Conservation (phyloP, 2,113 vertebrate species). For the Serinus canaria region DNA sequence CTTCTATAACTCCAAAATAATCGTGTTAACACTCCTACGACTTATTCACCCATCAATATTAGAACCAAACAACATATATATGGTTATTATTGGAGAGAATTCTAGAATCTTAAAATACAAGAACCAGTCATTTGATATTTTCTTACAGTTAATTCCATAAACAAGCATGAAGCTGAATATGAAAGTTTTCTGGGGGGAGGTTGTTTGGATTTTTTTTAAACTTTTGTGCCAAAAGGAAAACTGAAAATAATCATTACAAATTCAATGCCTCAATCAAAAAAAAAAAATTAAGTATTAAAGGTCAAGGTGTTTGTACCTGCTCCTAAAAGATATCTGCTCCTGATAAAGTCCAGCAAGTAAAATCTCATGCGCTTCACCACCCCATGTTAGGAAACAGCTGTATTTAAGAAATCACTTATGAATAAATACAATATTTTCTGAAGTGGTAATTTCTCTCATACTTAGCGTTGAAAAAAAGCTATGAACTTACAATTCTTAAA, state of each 20-base stretch:
- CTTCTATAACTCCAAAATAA: not conserved
- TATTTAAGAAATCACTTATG: not conserved
- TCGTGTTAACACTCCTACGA: not conserved
- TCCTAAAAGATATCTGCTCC: not conserved
- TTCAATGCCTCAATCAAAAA: not conserved
- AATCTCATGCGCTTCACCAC: not conserved
- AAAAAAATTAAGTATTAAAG: not conserved
- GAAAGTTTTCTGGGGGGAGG: accelerated
- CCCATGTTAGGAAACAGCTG: not conserved
- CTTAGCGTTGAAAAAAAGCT: not conserved
- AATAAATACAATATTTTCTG: not conserved
- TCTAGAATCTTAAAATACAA: not conserved
- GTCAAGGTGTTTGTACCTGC: not conserved
- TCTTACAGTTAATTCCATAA: not conserved
- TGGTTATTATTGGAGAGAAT: not conserved
- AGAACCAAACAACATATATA: not conserved
- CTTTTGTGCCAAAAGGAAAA: not conserved
- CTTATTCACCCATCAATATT: not conserved
- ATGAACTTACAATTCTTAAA: not conserved
- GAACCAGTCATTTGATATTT: not conserved
- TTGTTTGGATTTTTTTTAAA: not conserved
- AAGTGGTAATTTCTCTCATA: not conserved
- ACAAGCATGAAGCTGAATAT: not conserved
- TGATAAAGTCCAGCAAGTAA: not conserved
- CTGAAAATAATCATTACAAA: not conserved